Conservation (phyloP, 2,113 vertebrate species). For the Cyprinodon brontotheroides region DNA sequence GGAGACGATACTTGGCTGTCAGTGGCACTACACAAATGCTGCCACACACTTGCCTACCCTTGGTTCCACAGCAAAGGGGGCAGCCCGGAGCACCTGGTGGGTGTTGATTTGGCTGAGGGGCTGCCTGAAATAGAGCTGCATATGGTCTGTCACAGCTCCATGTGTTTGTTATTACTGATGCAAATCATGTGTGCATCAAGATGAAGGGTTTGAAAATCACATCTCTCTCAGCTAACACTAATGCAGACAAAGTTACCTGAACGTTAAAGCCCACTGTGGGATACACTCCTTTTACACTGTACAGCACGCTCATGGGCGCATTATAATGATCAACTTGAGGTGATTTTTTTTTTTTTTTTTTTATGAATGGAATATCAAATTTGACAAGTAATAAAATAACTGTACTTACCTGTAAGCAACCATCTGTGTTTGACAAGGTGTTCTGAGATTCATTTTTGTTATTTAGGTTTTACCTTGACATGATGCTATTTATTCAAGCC, state of each 20-base stretch:
- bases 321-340: slow-evolving; percentile 6
- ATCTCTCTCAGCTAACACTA: not conserved
- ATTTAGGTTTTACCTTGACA: not conserved
- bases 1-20: slow-evolving; percentile 52
- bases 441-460: not conserved
- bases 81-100: slow-evolving; percentile 58
- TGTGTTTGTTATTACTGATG: slow-evolving; percentile 38
- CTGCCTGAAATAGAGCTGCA: slow-evolving; percentile 58
- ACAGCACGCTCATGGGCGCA: not conserved
- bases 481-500: slow-evolving; percentile 3
- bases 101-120: slow-evolving; percentile 59
- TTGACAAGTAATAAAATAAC: not conserved
- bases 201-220: slow-evolving; percentile 3
- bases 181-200: slow-evolving; percentile 34
- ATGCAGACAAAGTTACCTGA: slow-evolving; percentile 6
- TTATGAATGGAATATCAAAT: not conserved
- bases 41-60: slow-evolving; percentile 39
- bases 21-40: slow-evolving; percentile 44
- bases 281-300: not conserved
- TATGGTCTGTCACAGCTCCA: slow-evolving; percentile 50
- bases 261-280: not conserved
- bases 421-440: not conserved
- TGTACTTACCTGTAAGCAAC: not conserved
- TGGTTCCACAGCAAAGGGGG: slow-evolving; percentile 41
- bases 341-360: slow-evolving; percentile 26